phyloP scores from a whole-genome alignment of 2,888 invertebrate genomes.

The Microchrysa polita region DNA sequence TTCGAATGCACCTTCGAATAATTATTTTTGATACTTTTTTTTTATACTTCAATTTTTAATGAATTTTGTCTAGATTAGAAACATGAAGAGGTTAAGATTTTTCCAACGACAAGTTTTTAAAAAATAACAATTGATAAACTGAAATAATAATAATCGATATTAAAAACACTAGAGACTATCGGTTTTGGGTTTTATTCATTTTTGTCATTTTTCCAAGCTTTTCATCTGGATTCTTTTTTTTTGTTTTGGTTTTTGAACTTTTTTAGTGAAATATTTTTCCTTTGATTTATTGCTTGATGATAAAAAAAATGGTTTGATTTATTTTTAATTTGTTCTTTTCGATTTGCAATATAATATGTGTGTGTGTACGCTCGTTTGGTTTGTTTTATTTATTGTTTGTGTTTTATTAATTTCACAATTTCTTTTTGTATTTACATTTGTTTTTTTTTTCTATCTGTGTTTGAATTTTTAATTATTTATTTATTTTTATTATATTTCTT shows the following conservation, averaged over 20 bases:
- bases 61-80: conserved; percentile 1
- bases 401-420: too few relatives aligned
- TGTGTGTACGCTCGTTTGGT: too few relatives aligned
- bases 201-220: background rate
- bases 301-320: too few relatives aligned
- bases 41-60: background rate
- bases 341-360: too few relatives aligned
- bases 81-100: conserved; percentile 32
- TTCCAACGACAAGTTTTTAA: background rate
- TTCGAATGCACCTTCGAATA: background rate
- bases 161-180: conserved; percentile 17
- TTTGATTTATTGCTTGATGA: too few relatives aligned
- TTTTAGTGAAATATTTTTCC: background rate
- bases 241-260: background rate
- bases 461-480: too few relatives aligned
- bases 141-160: conserved; percentile 35
- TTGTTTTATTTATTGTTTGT: too few relatives aligned
- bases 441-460: too few relatives aligned
- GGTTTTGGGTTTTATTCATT: conserved; percentile 31
- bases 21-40: conserved; percentile 16
- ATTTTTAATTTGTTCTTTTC: too few relatives aligned
- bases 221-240: background rate
- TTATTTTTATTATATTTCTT: too few relatives aligned
- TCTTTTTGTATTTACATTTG: too few relatives aligned
- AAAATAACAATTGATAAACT: conserved; percentile 12